Base-by-base conservation (phyloP, 1,140 invertebrate species). In the Phthorimaea operculella region DNA sequence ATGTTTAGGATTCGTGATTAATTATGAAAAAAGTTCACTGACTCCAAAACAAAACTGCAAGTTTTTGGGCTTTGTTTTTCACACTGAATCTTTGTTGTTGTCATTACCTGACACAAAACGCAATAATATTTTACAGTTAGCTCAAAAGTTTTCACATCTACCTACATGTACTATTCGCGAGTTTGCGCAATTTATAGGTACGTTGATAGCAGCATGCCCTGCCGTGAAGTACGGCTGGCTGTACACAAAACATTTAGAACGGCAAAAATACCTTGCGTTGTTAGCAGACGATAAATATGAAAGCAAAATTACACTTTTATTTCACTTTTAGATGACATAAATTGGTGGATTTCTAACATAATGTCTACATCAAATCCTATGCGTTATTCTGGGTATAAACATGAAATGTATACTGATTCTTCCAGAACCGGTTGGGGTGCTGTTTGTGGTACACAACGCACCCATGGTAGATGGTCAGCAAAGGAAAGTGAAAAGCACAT, bases 201-300 rank as follows among this genome's bases (percentile, higher is more conserved):
- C 11, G 9, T 15, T 53, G 12, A 21, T n/a, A 10, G 34, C 52
- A 21, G 52, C 39, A 10, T 53, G 52, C 39, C 52, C 52, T 17
- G 52, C 52, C 5, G 36, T 53, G 2, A 16, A 17, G 44, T 44
- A 53, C 12, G 36, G 36, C 0, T 44, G 34, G 34, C 6, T 28
- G 10, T 50, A 50, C 15, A 50, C 48, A 28, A 50, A 50, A 50
- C 17, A 9, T 33, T 33, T 53, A 17, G 52, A 53, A 45, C 1
- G 52, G 12, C 36, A 53, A 44, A 53, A 53, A 28, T 53, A 53
- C 18, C 52, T 53, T 10, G 52, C 52, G 4, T 14, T 53, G 11
- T 36, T 52, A 52, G 9, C 21, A 42, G 10, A 14, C 10, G n/a
- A 52, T 10, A 44, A 44, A 21, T 53, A 53, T 44, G 52, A 53